Evolutionary conservation across 1,140 invertebrate genomes (phyloP), one percentile per base, ranked within the genome.

Genomic region (Adoxophyes honmai): DNA sequence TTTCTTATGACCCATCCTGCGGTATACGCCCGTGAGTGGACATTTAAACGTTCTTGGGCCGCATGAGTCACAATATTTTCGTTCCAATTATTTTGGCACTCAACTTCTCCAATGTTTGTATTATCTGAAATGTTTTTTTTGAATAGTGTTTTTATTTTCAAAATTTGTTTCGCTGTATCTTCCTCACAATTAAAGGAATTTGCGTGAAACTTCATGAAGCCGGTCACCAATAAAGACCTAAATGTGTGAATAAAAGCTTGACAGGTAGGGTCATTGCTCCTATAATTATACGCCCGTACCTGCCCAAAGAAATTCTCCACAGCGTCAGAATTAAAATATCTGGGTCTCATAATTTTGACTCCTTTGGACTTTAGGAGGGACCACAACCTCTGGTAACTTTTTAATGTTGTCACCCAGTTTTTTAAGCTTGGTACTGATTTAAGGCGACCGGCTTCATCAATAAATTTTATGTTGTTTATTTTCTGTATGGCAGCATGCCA

Each of bases 301-400:
- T 62, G 60, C 0, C 60, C 59, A 62, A 67, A 67, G 55, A 60
- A 64, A 11, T 60, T 67, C 54, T 64, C 54, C 2, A 60, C 39
- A 28, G 61, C 58, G 33, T 67, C 61, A 1, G 42, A 60, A 59
- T 67, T 67, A 36, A n/a, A n/a, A n/a, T n/a, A n/a, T n/a, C n/a
- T n/a, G n/a, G n/a, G n/a, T n/a, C n/a, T n/a, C n/a, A n/a, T 64
- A 64, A 55, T 48, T 67, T 55, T 61, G 14, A 64, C 52, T 14
- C 34, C 42, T 52, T 59, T 51, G n/a, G n/a, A n/a, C 1, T 9
- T 16, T 44, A 56, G 51, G 6, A 60, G 55, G 28, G 48, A 59
- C 61, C 61, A 64, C 34, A 67, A 10, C 35, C 58, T 51, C 39
- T 44, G 9, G 2, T 15, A 67, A 39, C 65, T 64, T 60, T 67